Percentiles rank a stretch among this genome's conserved stretches.
Conservation (phyloP, 35 echinoderm and acorn worm species). For the Holothuria glaberrima region DNA sequence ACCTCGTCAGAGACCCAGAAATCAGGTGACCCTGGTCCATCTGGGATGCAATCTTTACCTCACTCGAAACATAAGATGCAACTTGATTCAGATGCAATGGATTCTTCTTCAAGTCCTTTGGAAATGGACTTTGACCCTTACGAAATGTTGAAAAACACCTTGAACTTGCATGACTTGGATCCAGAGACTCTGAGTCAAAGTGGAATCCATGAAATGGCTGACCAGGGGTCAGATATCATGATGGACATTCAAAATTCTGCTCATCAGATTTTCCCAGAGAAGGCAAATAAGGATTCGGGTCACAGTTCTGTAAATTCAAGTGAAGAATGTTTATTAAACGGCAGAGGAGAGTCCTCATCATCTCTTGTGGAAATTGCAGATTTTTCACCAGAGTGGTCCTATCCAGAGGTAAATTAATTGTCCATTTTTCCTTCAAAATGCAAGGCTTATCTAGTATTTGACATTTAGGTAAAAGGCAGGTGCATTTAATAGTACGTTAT, state of each 20-base stretch:
- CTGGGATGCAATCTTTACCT: background rate
- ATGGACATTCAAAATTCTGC: conserved; percentile 44
- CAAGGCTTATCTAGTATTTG: no score
- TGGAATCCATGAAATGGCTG: conserved; percentile 25
- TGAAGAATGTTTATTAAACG: background rate
- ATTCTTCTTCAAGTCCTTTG: conserved; percentile 52
- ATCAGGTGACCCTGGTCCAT: background rate
- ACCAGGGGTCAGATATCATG: conserved; percentile 11
- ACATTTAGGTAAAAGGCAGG: no score
- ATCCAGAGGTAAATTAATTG: conserved; percentile 84
- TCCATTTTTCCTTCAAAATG: no score
- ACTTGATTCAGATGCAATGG: conserved; percentile 16
- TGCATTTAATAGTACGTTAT: no score
- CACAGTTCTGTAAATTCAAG: conserved; percentile 19
- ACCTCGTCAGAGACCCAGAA: no score
- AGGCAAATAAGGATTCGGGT: conserved; percentile 10
- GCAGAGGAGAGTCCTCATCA: background rate
- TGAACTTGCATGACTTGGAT: conserved; percentile 54
- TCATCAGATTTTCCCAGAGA: conserved; percentile 23
- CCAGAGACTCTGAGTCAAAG: conserved; percentile 30
- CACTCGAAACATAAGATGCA: background rate
- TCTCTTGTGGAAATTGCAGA: conserved; percentile 86
- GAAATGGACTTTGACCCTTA: conserved; percentile 90
- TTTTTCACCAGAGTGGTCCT: conserved; percentile 97
- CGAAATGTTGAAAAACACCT: conserved; percentile 78